Evolutionary conservation across 2,888 invertebrate species (phyloP), one percentile per base, ranked within the genome.

Genomic region (Vannuccia rotundouncinata): DNA sequence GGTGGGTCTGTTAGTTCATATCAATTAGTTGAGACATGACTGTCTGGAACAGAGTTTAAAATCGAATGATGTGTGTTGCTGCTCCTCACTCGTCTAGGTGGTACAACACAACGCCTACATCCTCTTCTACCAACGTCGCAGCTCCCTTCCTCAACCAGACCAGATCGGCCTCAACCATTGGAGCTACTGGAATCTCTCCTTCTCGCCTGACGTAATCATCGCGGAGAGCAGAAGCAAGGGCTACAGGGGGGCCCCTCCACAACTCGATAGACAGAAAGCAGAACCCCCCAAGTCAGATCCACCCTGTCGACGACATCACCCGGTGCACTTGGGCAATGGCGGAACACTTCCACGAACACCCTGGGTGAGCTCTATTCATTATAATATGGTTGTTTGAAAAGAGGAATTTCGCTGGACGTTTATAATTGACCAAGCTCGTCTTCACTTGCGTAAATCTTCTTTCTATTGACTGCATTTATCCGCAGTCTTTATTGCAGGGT

Each of bases 21-120:
- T n/a, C n/a, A n/a, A n/a, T n/a, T n/a, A n/a, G n/a, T n/a, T n/a
- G n/a, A n/a, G n/a, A n/a, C n/a, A n/a, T n/a, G n/a, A n/a, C n/a
- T n/a, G n/a, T n/a, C n/a, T n/a, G n/a, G n/a, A n/a, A n/a, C n/a
- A n/a, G n/a, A n/a, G n/a, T n/a, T n/a, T n/a, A n/a, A n/a, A n/a
- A n/a, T n/a, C n/a, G n/a, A n/a, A n/a, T n/a, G n/a, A n/a, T n/a
- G n/a, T n/a, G n/a, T n/a, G n/a, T n/a, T n/a, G n/a, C n/a, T 27
- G 22, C 66, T 27, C 22, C 22, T 22, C 22, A 5, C 5, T 2
- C 22, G 17, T 2, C 66, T 27, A 78, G 78, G 78, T 78, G 25
- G 66, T 78, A 5, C 78, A 78, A 25, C 59, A 25, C 25, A 59
- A 78, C 31, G 78, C 78, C 25, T 78, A 78, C 60, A 78, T 78